Evolutionary conservation across 92 coral and sea anemone genomes (phyloP), one percentile per base, ranked within the genome.

Genomic region (Palythoa heliodiscus): DNA sequence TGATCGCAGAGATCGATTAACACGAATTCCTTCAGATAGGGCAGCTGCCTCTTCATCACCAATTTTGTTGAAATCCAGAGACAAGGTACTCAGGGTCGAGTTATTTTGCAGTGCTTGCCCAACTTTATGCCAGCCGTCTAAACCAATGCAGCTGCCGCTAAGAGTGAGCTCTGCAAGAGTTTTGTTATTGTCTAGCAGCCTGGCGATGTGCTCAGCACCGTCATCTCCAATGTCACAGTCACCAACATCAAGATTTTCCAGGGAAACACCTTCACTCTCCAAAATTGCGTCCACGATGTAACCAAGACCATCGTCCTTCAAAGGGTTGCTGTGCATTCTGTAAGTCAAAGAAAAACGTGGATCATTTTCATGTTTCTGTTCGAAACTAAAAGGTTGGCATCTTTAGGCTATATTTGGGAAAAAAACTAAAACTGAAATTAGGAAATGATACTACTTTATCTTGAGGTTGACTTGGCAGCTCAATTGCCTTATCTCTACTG

Each of bases 241-340:
- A 40, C 99, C 99, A 10, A 96, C 75, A 73, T 96, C 99, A 52
- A 96, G 82, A 89, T 95, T 94, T 82, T 91, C 89, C 17, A 96
- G 37, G 12, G 99, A 88, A 25, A 90, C 85, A 78, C 80, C 90
- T 14, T 78, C 57, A 43, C 91, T 90, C 50, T 86, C 91, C 50
- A 95, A 75, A 78, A 96, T 83, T 16, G 98, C 99, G 81, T 96
- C 95, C 23, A 94, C 87, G 70, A 96, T 88, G n/a, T 80, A 76
- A 23, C 85, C 89, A 23, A 95, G 94, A 22, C 99, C 99, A 50
- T 91, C 87, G 86, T 96, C 94, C n/a, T 89, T 88, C 71, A 96
- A 80, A 7, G 98, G 95, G 87, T 96, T 96, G 66, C 98, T 96
- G 70, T 96, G 98, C 70, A 96, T 87, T 39, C 98, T 96, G 91